These are phyloP conservation scores for Mormyrus proboscirostris DNA, from an alignment of 2,797 vertebrate species.

Conservation along the genomic window DNA sequence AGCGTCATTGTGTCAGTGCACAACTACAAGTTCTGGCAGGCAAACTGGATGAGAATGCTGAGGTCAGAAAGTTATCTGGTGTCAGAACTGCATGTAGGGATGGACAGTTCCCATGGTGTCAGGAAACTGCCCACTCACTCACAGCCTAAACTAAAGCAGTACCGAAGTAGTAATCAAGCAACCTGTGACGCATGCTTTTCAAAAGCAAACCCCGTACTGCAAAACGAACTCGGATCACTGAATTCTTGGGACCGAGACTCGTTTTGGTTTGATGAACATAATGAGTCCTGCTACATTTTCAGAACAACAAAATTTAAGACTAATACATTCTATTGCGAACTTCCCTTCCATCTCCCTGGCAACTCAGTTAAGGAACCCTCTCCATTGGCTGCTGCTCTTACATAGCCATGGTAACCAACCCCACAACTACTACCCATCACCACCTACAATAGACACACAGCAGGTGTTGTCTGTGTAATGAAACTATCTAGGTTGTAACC, in stretches of 20 bases:
- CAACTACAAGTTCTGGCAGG: neutral
- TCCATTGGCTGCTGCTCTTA: conserved; percentile 22
- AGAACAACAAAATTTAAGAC: neutral
- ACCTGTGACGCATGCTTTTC: neutral
- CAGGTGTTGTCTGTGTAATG: neutral
- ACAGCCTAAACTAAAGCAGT: neutral
- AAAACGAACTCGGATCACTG: neutral
- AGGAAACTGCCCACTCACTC: neutral
- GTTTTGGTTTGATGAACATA: neutral
- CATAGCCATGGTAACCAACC: conserved; percentile 26
- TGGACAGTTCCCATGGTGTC: neutral
- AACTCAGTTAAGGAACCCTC: conserved; percentile 17
- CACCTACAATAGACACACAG: neutral
- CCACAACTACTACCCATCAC: conserved; percentile 4
- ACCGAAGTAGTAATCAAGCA: neutral
- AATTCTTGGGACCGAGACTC: neutral
- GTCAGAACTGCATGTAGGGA: neutral
- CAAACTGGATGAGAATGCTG: neutral
- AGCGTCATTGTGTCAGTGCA: neutral
- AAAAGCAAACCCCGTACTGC: neutral
- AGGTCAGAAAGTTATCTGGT: neutral
- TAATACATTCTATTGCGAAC: conserved; percentile 13
- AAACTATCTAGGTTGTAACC: conserved; percentile 3
- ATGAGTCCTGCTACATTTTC: neutral
- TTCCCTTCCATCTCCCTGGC: conserved; percentile 20